A percentile compares a stretch with the other conserved stretches of the same genome.
phyloP scores from a whole-genome alignment of 2,797 vertebrate genomes.

The Myiotriccus ornatus region DNA sequence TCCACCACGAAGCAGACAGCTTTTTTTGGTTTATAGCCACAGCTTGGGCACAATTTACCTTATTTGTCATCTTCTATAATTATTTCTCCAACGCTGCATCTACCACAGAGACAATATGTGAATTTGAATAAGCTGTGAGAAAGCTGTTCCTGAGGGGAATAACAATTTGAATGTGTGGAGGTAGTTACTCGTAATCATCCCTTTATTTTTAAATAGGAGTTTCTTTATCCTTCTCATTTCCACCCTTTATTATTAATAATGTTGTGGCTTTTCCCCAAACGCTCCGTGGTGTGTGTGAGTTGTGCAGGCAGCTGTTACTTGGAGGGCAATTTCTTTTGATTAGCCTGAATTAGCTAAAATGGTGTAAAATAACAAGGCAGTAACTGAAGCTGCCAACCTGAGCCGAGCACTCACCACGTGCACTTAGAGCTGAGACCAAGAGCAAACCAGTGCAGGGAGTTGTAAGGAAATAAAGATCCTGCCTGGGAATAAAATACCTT shows the following conservation, averaged over 20 bases:
- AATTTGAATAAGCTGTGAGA: constrained; percentile 2
- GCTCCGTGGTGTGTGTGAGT: rapidly evolving
- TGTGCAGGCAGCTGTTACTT: not conserved
- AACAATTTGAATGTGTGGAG: not conserved
- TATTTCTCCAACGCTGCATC: constrained; percentile 36
- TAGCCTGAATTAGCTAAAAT: not conserved
- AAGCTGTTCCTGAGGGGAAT: constrained; percentile 21
- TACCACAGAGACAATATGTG: constrained; percentile 2
- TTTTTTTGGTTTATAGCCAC: not conserved
- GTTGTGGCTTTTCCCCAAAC: not conserved
- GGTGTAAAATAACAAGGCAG: not conserved
- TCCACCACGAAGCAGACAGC: constrained; percentile 1
- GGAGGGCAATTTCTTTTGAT: not conserved
- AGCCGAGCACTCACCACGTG: not conserved
- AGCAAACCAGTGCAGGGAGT: not conserved
- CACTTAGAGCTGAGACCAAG: not conserved
- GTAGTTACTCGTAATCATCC: not conserved
- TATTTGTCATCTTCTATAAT: constrained; percentile 55
- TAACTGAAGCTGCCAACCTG: not conserved
- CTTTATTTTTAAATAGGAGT: not conserved
- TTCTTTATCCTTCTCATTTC: not conserved
- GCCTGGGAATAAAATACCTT: not conserved
- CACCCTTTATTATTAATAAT: not conserved
- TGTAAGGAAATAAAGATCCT: not conserved
- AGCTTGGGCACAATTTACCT: constrained; percentile 30